These are phyloP conservation scores for Leptestheria dahalacensis DNA, from an alignment of 1,140 invertebrate species.

Conservation along the genomic window DNA sequence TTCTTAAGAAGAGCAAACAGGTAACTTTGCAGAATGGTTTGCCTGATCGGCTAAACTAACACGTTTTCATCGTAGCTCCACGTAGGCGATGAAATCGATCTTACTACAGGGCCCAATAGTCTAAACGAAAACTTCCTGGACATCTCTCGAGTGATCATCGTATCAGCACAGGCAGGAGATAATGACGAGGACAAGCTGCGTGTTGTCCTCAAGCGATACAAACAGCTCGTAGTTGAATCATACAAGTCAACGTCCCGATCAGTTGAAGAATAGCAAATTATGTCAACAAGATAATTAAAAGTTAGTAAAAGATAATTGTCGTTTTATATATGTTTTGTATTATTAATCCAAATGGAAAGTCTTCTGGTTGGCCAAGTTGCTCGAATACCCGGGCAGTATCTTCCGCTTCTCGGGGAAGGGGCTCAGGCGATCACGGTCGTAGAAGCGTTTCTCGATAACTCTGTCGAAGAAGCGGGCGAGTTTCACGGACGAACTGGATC, in stretches of 20 bases:
- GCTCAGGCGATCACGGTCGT: constrained; percentile 34
- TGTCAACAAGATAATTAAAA: too few relatives aligned
- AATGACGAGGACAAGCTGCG: constrained; percentile 27
- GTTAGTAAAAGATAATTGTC: too few relatives aligned
- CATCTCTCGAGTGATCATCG: constrained; percentile 41
- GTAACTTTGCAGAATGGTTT: too few relatives aligned
- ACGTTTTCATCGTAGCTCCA: constrained; percentile 29
- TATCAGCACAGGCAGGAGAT: constrained; percentile 25
- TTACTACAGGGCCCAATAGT: constrained; percentile 38
- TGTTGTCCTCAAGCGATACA: constrained; percentile 39
- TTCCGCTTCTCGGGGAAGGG: constrained; percentile 23
- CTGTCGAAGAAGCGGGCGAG: constrained; percentile 87
- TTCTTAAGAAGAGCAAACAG: constrained; percentile 42
- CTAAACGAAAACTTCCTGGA: constrained; percentile 41
- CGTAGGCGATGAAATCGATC: constrained; percentile 46
- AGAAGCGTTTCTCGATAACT: constrained; percentile 59
- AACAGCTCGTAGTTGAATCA: constrained; percentile 42
- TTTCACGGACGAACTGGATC: constrained; percentile 80
- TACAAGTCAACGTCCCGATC: constrained; percentile 25
- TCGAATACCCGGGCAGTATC: constrained; percentile 5
- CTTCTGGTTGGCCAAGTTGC: not conserved
- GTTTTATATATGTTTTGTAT: not conserved
- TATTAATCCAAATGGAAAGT: constrained; percentile 5
- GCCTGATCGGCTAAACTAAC: too few relatives aligned
- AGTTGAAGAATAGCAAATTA: too few relatives aligned